A percentile compares a stretch with the other conserved stretches of the same genome.
Evolutionary conservation across 2,797 vertebrate genomes (phyloP).

Genomic region (Cyclura pinguis): DNA sequence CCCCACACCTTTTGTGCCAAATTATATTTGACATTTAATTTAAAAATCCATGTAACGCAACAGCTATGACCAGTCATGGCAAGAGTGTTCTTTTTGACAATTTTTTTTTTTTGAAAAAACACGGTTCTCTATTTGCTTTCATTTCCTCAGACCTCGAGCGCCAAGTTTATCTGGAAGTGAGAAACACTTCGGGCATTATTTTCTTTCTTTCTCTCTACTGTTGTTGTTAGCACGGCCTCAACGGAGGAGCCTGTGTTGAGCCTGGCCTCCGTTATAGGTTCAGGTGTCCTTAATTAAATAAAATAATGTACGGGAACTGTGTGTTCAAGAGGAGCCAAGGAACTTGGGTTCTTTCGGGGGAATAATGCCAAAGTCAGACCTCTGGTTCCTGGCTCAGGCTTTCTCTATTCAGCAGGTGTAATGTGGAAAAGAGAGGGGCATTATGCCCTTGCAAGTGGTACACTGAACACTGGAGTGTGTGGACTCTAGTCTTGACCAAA

Average conservation of each 20-base stretch:
- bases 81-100: conserved; percentile 54
- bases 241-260: conserved; percentile 54
- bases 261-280: neutral
- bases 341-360: conserved; percentile 9
- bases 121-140: conserved; percentile 61
- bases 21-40: conserved; percentile 73
- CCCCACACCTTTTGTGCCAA: conserved; percentile 64
- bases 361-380: conserved; percentile 37
- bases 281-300: conserved; percentile 65
- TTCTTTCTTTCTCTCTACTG: neutral
- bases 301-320: conserved; percentile 25
- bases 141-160: conserved; percentile 49
- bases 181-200: conserved; percentile 40
- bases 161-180: conserved; percentile 64
- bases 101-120: conserved; percentile 24
- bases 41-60: conserved; percentile 64
- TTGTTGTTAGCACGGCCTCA: conserved; percentile 49
- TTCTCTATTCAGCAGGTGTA: conserved; percentile 42
- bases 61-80: conserved; percentile 54
- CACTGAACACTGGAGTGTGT: neutral
- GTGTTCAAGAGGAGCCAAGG: rapidly evolving
- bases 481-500: neutral
- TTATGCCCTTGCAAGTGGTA: neutral
- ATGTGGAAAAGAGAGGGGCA: conserved; percentile 45
- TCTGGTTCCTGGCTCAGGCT: conserved; percentile 41